Percentiles rank a stretch among this genome's conserved stretches.
phyloP scores from a whole-genome alignment of 30 jellyfish, hydroid and myxozoan genomes.

The Pelagia noctiluca region DNA sequence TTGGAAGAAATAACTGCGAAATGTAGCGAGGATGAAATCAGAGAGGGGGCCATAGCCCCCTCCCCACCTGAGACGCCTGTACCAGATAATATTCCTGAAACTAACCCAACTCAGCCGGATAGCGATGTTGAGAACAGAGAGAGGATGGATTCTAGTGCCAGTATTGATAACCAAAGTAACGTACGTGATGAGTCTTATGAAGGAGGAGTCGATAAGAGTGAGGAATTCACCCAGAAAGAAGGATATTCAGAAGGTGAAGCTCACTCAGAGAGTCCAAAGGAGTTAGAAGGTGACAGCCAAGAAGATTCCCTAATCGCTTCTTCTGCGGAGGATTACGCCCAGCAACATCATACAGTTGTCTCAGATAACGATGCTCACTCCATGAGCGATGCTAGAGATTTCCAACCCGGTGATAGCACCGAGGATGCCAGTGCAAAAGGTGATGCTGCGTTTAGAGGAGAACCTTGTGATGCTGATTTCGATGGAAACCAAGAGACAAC shows the following conservation, averaged over 20 bases:
- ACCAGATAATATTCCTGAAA: constrained; percentile 40
- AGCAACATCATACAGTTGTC: no score
- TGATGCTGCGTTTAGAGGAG: no score
- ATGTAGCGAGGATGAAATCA: constrained; percentile 56
- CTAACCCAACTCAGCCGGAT: background rate
- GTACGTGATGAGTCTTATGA: background rate
- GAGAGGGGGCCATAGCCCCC: constrained; percentile 79
- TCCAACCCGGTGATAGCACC: no score
- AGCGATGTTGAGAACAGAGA: no score
- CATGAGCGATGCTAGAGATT: no score
- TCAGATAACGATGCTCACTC: no score
- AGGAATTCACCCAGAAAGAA: background rate
- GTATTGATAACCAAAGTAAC: background rate
- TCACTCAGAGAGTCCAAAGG: background rate
- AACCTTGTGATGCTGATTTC: no score
- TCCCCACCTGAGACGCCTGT: constrained; percentile 80
- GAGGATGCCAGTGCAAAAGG: no score
- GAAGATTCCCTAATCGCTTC: no score
- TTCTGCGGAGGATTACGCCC: no score
- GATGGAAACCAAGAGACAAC: no score
- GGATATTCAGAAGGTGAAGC: background rate
- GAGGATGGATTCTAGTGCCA: no score
- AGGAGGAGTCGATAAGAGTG: background rate
- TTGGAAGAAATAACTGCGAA: constrained; percentile 68
- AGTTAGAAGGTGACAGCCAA: background rate